Evolutionary conservation across 2,797 vertebrate genomes (phyloP).

Genomic region (Cephalopachus bancanus): DNA sequence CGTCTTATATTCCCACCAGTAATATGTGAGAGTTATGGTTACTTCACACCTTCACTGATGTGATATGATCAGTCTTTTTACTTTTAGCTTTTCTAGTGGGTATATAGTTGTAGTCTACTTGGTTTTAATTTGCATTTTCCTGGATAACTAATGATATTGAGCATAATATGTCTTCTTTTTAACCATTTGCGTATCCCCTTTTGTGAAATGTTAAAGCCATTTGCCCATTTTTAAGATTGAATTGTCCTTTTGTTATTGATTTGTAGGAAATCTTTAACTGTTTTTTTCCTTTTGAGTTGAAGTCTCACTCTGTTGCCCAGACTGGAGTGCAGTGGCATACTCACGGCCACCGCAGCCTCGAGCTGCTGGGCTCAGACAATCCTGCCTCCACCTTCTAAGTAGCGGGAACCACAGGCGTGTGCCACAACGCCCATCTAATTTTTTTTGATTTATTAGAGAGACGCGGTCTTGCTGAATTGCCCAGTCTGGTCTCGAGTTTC

Average conservation of each 20-base stretch:
- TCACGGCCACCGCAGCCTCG: too few species aligned
- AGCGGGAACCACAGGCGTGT: too few species aligned
- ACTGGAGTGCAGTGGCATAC: too few species aligned
- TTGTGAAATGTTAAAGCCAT: not conserved
- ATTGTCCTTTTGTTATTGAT: not conserved
- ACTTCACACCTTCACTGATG: not conserved
- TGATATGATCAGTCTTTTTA: not conserved
- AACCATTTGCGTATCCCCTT: not conserved
- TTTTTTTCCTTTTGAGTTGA: not conserved
- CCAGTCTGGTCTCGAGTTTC: too few species aligned
- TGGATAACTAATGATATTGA: not conserved
- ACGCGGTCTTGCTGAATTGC: too few species aligned
- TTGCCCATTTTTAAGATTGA: constrained; percentile 1
- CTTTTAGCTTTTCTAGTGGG: constrained; percentile 38
- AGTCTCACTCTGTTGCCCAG: too few species aligned
- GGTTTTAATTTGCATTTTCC: constrained; percentile 49
- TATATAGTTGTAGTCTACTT: not conserved
- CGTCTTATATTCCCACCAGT: not conserved
- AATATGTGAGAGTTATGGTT: not conserved
- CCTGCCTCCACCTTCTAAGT: too few species aligned
- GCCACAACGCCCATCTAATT: too few species aligned
- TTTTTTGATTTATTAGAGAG: too few species aligned
- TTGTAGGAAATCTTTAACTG: not conserved
- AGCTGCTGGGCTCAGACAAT: too few species aligned
- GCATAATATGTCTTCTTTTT: not conserved